phyloP scores from a whole-genome alignment of 2,888 invertebrate species.

The Netelia inedita region DNA sequence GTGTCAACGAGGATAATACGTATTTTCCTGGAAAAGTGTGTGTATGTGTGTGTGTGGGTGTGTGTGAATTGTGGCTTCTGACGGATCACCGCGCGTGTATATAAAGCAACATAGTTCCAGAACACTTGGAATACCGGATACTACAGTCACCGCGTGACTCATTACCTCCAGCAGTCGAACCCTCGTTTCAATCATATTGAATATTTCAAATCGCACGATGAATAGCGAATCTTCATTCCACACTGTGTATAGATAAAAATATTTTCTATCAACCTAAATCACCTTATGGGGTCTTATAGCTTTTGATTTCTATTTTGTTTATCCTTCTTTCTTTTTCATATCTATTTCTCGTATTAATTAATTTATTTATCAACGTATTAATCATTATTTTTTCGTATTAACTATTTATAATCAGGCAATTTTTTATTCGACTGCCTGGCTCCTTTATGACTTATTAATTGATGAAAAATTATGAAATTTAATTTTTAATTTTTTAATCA shows the following conservation, averaged over 20 bases:
- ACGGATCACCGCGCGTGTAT: neutral
- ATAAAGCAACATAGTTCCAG: neutral
- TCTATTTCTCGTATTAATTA: too few relatives aligned
- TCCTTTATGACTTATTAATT: too few relatives aligned
- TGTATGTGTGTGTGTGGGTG: neutral
- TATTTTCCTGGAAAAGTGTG: neutral
- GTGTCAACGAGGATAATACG: slow-evolving; percentile 12
- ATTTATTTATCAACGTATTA: too few relatives aligned
- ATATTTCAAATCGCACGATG: slow-evolving; percentile 4
- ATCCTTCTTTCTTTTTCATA: too few relatives aligned
- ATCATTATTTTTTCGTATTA: too few relatives aligned
- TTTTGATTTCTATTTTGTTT: too few relatives aligned
- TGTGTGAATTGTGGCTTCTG: slow-evolving; percentile 15
- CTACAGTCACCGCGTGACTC: slow-evolving; percentile 55
- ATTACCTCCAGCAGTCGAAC: slow-evolving; percentile 4
- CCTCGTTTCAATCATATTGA: slow-evolving; percentile 35
- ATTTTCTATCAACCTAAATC: neutral
- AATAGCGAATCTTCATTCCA: neutral
- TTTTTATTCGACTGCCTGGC: too few relatives aligned
- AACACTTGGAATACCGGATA: slow-evolving; percentile 26
- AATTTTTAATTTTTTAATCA: too few relatives aligned
- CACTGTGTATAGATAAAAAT: neutral
- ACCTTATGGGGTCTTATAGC: too few relatives aligned
- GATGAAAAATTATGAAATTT: too few relatives aligned
- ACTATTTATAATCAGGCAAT: too few relatives aligned